These are phyloP conservation scores for Heterotis niloticus DNA, from an alignment of 2,113 vertebrate species.

Conservation along the genomic window DNA sequence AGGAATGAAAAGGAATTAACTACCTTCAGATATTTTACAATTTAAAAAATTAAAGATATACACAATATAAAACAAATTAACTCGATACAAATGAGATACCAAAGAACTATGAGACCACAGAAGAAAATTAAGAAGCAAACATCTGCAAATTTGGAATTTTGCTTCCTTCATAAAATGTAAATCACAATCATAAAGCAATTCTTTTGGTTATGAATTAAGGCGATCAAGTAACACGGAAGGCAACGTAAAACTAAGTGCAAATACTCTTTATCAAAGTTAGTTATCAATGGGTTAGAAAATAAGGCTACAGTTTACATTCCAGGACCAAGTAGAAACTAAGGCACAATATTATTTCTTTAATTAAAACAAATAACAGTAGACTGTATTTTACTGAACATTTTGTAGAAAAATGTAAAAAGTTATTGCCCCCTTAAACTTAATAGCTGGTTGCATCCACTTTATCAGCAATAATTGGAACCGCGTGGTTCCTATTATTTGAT, in stretches of 20 bases:
- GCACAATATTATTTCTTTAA: constrained; percentile 2
- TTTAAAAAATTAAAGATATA: no score
- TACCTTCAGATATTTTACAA: no score
- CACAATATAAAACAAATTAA: no score
- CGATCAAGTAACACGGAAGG: background rate
- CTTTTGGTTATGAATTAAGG: background rate
- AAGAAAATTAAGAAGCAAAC: background rate
- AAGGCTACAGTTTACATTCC: background rate
- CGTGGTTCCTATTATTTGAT: no score
- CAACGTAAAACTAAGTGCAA: constrained; percentile 10
- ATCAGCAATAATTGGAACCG: no score
- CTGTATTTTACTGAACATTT: background rate
- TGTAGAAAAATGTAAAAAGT: no score
- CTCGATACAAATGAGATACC: no score
- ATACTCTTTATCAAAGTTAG: constrained; percentile 10
- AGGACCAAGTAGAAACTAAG: background rate
- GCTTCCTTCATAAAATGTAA: background rate
- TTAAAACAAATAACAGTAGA: no score
- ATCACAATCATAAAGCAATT: background rate
- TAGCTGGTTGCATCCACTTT: no score
- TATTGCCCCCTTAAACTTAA: no score
- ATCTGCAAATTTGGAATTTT: background rate
- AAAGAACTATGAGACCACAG: background rate
- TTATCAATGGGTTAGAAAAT: background rate
- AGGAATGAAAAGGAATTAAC: no score